Evolutionary conservation across 2,113 vertebrate genomes (phyloP).

Genomic region (Strix aluco): DNA sequence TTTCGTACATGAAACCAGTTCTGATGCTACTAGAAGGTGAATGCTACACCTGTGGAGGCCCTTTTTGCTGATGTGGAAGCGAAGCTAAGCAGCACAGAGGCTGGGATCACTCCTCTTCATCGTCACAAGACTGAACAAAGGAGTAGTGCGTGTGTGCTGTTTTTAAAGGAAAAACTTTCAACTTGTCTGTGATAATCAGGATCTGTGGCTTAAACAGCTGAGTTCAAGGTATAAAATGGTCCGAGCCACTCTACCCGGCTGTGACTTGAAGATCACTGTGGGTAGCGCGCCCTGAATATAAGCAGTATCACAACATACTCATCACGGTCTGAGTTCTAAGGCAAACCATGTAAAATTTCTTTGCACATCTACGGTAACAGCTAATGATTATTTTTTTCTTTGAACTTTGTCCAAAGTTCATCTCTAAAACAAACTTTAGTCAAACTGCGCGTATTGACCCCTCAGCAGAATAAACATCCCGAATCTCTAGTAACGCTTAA

Average conservation of each 20-base stretch:
- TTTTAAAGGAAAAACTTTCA: background rate
- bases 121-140: background rate
- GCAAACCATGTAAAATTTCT: background rate
- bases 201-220: background rate
- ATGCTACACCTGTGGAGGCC: background rate
- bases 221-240: background rate
- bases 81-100: background rate
- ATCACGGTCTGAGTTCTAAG: background rate
- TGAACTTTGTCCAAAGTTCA: slow-evolving; percentile 56
- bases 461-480: slow-evolving; percentile 40
- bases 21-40: background rate
- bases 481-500: background rate
- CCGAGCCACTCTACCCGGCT: background rate
- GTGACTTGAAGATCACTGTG: background rate
- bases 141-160: fast-evolving
- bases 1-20: background rate
- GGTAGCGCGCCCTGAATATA: fast-evolving
- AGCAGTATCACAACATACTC: fast-evolving
- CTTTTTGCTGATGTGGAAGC: background rate
- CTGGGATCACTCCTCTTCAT: background rate
- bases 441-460: slow-evolving; percentile 27
- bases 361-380: background rate
- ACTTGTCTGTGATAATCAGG: background rate
- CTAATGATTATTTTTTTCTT: slow-evolving; percentile 43
- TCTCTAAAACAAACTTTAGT: slow-evolving; percentile 45